Evolutionary conservation across 2,113 vertebrate species (phyloP), one percentile per base, ranked within the genome.

Genomic region (Stictonetta naevosa): DNA sequence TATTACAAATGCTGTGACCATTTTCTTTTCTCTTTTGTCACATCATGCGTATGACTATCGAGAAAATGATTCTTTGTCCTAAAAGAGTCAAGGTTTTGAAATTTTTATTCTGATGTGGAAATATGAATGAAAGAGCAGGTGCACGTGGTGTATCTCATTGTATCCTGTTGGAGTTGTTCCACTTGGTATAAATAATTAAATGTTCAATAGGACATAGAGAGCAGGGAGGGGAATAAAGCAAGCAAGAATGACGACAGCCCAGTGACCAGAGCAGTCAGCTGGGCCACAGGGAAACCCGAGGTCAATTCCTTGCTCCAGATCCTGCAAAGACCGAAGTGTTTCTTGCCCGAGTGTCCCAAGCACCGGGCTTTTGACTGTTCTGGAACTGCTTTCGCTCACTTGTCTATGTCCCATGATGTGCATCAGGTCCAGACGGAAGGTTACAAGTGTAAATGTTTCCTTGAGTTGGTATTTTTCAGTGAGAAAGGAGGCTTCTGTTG

Each of bases 51-150:
- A 23, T 20, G 48, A 52, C 17, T 75, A 52, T 4, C 12, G 48
- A 86, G 79, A 84, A 94, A 88, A 64, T 28, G 17, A 83, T 81
- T 66, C 46, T 77, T 80, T 96, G 73, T 83, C 64, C 60, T 93
- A 31, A 78, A 92, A 90, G 40, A 86, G 42, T 86, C 53, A 67
- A 63, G 52, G 64, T 92, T 92, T 88, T 88, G 76, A 78, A 82
- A 86, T 93, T 93, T 97, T 92, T 93, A 94, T 96, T 90, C 56
- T 64, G 56, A 92, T 90, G 93, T 42, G 92, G 94, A 93, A 90
- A 86, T 78, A 48, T 4, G 11, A 96, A 84, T 44, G 88, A 66
- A 94, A 88, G 86, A 86, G 81, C 90, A 93, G 95, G 83, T 83
- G 86, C 93, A 56, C 22, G 58, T 73, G 46, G 18, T 33, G 60